A percentile compares a stretch with the other conserved stretches of the same genome.
These are phyloP conservation scores for Wasmannia auropunctata DNA, from an alignment of 1,140 invertebrate species.

Conservation along the genomic window DNA sequence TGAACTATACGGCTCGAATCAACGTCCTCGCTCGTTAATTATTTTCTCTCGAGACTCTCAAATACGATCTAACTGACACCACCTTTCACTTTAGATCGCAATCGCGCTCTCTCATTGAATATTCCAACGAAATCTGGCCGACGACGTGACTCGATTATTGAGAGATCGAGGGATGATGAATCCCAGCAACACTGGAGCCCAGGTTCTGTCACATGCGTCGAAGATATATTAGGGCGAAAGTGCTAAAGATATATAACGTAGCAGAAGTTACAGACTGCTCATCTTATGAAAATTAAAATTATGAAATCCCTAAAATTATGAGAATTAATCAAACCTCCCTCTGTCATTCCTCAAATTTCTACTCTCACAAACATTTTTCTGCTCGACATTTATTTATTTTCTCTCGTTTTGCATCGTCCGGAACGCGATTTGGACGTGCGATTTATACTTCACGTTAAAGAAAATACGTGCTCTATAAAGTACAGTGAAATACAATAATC, in stretches of 20 bases:
- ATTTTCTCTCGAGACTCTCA: neutral
- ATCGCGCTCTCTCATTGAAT: neutral
- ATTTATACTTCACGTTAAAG: neutral
- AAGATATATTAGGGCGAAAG: neutral
- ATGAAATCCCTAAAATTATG: neutral
- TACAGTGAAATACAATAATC: neutral
- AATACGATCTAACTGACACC: neutral
- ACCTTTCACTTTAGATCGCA: neutral
- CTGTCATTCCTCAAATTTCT: too few relatives aligned
- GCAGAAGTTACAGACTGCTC: neutral
- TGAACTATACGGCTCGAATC: neutral
- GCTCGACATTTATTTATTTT: too few relatives aligned
- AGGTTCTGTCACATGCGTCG: neutral
- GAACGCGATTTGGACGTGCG: neutral
- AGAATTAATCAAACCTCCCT: neutral
- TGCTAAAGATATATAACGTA: neutral
- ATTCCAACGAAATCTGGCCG: neutral
- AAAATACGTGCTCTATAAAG: neutral
- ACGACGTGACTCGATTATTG: conserved; percentile 24
- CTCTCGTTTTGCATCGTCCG: neutral
- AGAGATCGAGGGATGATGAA: neutral
- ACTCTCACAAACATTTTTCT: neutral
- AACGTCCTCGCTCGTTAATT: neutral
- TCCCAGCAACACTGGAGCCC: neutral
- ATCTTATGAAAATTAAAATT: too few relatives aligned